phyloP scores from a whole-genome alignment of 2,888 invertebrate genomes.

The Rhamphomyia laevipes region DNA sequence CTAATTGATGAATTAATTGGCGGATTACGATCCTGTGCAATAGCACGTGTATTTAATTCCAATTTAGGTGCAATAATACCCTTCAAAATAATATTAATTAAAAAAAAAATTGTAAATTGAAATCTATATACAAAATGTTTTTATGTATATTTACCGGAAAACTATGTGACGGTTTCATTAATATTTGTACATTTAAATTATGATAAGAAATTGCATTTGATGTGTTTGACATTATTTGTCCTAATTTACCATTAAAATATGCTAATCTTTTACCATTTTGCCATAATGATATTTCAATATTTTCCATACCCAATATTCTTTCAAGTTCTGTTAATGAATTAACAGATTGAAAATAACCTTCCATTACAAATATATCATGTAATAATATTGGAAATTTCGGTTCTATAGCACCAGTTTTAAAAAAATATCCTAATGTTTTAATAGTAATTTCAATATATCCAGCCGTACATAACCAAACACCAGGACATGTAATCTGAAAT shows the following conservation, averaged over 20 bases:
- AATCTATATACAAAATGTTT: neutral
- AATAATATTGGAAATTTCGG: slow-evolving; percentile 33
- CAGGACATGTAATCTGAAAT: slow-evolving; percentile 33
- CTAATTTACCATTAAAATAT: slow-evolving; percentile 28
- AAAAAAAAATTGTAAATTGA: neutral
- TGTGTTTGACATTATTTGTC: slow-evolving; percentile 26
- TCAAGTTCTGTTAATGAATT: slow-evolving; percentile 24
- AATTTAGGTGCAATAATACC: slow-evolving; percentile 34
- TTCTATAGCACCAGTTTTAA: slow-evolving; percentile 32
- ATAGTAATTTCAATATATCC: slow-evolving; percentile 33
- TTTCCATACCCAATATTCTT: slow-evolving; percentile 24
- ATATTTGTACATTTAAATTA: slow-evolving; percentile 26
- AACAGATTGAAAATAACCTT: slow-evolving; percentile 31
- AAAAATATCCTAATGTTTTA: slow-evolving; percentile 33
- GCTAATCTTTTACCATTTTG: slow-evolving; percentile 34
- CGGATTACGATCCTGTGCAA: slow-evolving; percentile 18
- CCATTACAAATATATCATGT: slow-evolving; percentile 32
- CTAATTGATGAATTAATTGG: slow-evolving; percentile 3
- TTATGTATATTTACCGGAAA: slow-evolving; percentile 26
- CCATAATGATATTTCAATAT: slow-evolving; percentile 32
- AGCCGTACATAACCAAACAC: slow-evolving; percentile 35
- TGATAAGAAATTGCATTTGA: slow-evolving; percentile 26
- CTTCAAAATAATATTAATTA: slow-evolving; percentile 13
- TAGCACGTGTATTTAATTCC: slow-evolving; percentile 26
- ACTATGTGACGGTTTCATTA: slow-evolving; percentile 31